These are phyloP conservation scores for Pangasius sanitwongsei DNA, from an alignment of 2,797 vertebrate genomes.

Conservation along the genomic window DNA sequence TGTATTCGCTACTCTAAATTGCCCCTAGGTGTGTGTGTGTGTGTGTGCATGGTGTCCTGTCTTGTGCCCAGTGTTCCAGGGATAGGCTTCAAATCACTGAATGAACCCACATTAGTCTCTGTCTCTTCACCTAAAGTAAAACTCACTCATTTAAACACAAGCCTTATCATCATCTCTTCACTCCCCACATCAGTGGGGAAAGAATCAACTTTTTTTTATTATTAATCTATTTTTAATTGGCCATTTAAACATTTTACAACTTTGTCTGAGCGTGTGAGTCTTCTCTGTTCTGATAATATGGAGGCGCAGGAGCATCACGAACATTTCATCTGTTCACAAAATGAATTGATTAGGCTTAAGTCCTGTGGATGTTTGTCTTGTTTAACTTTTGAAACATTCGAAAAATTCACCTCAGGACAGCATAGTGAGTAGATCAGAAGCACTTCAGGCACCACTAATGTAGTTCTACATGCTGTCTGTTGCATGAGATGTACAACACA, in stretches of 20 bases:
- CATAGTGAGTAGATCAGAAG: conserved; percentile 2
- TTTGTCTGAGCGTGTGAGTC: background rate
- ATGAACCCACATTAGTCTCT: background rate
- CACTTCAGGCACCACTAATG: conserved; percentile 38
- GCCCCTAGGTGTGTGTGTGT: background rate
- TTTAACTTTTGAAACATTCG: background rate
- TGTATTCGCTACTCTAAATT: background rate
- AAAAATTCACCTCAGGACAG: too few relatives aligned
- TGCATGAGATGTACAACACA: conserved; percentile 48
- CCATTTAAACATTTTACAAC: background rate
- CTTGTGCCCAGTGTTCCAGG: background rate
- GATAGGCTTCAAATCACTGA: background rate
- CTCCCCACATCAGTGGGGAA: background rate
- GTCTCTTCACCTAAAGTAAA: conserved; percentile 2
- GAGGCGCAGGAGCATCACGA: background rate
- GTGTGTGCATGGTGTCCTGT: background rate
- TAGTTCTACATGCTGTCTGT: conserved; percentile 45
- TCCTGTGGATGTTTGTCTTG: background rate
- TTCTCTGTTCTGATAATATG: background rate
- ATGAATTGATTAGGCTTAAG: background rate
- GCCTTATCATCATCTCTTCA: background rate
- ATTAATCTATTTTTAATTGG: background rate
- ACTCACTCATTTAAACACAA: background rate
- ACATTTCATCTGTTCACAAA: background rate
- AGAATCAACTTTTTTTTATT: background rate